Evolutionary conservation across 1,140 invertebrate species (phyloP), one percentile per base, ranked within the genome.

Genomic region (Brachionus plicatilis): DNA sequence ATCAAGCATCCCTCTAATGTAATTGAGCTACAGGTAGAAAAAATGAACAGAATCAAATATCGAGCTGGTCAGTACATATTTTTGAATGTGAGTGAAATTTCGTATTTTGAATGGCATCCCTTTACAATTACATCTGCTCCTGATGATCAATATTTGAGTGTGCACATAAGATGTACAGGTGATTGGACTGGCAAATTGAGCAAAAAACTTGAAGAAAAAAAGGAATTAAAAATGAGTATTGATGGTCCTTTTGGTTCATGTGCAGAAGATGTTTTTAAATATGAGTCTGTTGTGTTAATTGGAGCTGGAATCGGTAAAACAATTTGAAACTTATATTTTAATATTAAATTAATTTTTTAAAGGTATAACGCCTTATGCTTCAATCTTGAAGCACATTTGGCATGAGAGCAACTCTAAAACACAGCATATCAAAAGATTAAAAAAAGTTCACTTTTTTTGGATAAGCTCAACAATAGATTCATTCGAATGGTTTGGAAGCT

Each of bases 351-450:
- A 33, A 33, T 4, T 33, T 33, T 33, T 33, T 33, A 3, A 33
- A 70, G 66, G 66, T 27, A 97, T 99, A 0, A 99, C 97, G 0
- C 98, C 98, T 0, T 99, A 99, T 87, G 97, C 98, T 2, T 99
- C 97, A 1, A 99, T 99, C 86, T 92, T 99, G 7, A 98, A 97
- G 87, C 96, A 98, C 89, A 91, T 98, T 50, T 88, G 87, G 8
- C n/a, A 82, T 14, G 70, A 43, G 3, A 75, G 29, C 0, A 24
- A 24, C 24, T 20, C 37, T 75, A 75, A 75, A 75, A 11, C 2
- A 3, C 14, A 27, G 27, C 27, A 78, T 29, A 37, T 47, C 20
- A 24, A 47, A n/a, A 45, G 8, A 56, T 47, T 85, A 20, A 82
- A 82, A 50, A 45, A 68, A 47, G 43, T 78, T 14, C 29, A 85